phyloP scores from a whole-genome alignment of 2,797 vertebrate genomes.

The Aulostomus chinensis region DNA sequence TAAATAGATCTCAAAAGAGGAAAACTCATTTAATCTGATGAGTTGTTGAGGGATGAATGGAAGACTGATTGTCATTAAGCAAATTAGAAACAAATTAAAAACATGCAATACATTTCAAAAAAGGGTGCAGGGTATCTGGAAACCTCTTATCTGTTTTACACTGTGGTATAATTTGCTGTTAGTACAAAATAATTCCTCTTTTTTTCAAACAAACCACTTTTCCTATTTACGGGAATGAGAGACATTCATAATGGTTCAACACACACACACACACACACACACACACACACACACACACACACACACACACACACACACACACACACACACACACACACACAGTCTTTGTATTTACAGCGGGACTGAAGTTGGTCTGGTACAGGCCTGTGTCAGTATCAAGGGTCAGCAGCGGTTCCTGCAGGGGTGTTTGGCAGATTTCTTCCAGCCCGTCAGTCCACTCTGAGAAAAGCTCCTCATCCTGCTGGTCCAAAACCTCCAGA shows the following conservation, averaged over 20 bases:
- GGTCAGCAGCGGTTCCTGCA: conserved; percentile 72
- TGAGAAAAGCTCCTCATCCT: conserved; percentile 69
- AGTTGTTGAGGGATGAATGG: background rate
- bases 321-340: no score
- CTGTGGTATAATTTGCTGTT: no score
- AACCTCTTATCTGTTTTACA: no score
- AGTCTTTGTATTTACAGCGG: conserved; percentile 68
- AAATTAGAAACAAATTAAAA: background rate
- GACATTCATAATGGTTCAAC: no score
- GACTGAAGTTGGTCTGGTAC: conserved; percentile 80
- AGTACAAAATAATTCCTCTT: no score
- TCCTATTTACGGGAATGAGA: no score
- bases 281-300: no score
- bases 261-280: no score
- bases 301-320: no score
- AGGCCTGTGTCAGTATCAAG: conserved; percentile 60
- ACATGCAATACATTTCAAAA: background rate
- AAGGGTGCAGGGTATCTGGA: no score
- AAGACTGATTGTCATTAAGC: background rate
- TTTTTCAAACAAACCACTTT: no score
- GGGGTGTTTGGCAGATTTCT: conserved; percentile 72
- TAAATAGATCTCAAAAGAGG: background rate
- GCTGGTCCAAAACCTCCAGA: conserved; percentile 75
- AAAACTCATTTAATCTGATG: no score
- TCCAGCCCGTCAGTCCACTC: conserved; percentile 74